Evolutionary conservation across 2,888 invertebrate genomes (phyloP).

Genomic region (Mamestra brassicae): DNA sequence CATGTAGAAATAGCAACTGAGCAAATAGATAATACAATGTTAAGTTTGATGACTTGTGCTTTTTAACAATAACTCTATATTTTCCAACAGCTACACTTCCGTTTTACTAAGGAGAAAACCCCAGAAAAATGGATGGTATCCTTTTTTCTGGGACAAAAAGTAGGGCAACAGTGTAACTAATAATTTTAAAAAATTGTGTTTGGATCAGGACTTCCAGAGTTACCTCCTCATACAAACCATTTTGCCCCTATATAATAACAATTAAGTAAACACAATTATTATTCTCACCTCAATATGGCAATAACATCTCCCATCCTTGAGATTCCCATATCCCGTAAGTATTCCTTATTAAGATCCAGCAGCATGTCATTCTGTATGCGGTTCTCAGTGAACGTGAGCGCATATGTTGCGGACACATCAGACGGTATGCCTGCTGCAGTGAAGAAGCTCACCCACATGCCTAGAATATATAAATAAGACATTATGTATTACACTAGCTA

Average conservation of each 20-base stretch:
- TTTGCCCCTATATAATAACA: too few relatives aligned
- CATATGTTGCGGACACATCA: slow-evolving; percentile 95
- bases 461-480: slow-evolving; percentile 75
- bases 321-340: slow-evolving; percentile 97
- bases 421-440: slow-evolving; percentile 95
- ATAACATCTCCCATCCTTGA: slow-evolving; percentile 93
- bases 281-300: slow-evolving; percentile 92
- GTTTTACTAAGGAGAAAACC: too few relatives aligned
- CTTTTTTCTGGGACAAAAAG: too few relatives aligned
- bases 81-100: not conserved
- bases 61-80: not conserved
- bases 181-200: too few relatives aligned
- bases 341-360: slow-evolving; percentile 96
- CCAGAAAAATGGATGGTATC: too few relatives aligned
- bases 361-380: slow-evolving; percentile 97
- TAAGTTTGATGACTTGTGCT: not conserved
- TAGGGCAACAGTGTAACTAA: too few relatives aligned
- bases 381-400: slow-evolving; percentile 96
- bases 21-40: slow-evolving; percentile 1
- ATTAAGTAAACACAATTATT: not conserved
- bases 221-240: not conserved
- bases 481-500: too few relatives aligned
- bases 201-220: not conserved
- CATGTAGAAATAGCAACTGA: slow-evolving; percentile 6
- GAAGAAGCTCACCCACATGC: slow-evolving; percentile 96